A percentile compares a stretch with the other conserved stretches of the same genome.
Evolutionary conservation across 2,888 invertebrate genomes (phyloP).

Genomic region (Eledone cirrhosa): DNA sequence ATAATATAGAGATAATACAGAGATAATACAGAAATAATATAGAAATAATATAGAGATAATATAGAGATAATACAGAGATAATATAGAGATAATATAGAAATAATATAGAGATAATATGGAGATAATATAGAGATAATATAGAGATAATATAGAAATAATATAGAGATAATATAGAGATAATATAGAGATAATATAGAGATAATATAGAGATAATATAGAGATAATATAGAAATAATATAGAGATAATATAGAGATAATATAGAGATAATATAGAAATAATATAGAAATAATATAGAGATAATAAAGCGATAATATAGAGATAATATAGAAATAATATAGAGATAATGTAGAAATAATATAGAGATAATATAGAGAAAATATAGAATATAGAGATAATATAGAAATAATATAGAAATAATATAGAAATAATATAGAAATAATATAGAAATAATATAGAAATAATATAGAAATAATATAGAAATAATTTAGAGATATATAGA

Average conservation of each 20-base stretch:
- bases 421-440: not conserved
- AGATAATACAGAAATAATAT: not conserved
- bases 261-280: not conserved
- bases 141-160: not conserved
- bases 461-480: not conserved
- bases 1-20: not conserved
- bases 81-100: not conserved
- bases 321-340: not conserved
- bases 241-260: not conserved
- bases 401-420: not conserved
- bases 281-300: not conserved
- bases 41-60: not conserved
- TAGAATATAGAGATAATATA: not conserved
- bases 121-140: not conserved
- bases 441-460: not conserved
- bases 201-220: not conserved
- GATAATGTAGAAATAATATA: not conserved
- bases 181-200: not conserved
- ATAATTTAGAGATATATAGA: no score
- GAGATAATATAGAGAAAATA: no score
- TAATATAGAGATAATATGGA: not conserved
- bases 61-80: not conserved
- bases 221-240: not conserved
- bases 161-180: not conserved
- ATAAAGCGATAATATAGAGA: not conserved